These are phyloP conservation scores for Azemiops feae DNA, from an alignment of 2,113 vertebrate species.

Conservation along the genomic window DNA sequence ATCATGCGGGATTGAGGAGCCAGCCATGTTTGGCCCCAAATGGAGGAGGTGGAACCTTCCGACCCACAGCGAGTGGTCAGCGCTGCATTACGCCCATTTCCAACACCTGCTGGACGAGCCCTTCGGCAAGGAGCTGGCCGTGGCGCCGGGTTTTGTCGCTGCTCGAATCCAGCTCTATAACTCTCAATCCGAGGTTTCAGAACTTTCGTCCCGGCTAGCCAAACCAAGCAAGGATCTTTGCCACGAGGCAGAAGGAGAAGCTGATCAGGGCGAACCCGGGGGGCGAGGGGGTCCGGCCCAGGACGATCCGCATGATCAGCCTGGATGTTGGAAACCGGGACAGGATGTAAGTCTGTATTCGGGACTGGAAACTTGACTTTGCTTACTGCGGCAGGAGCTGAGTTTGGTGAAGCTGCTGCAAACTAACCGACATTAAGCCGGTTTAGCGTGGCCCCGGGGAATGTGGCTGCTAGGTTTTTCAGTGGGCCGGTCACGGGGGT, in stretches of 20 bases:
- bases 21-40: neutral
- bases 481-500: neutral
- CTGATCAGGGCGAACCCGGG: fast-evolving
- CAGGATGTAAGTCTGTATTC: neutral
- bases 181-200: neutral
- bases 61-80: neutral
- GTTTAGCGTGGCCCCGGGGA: neutral
- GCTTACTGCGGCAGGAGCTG: neutral
- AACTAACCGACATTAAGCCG: neutral
- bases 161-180: constrained; percentile 44
- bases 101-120: fast-evolving
- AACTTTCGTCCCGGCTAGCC: fast-evolving
- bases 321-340: no score
- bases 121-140: neutral
- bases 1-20: neutral
- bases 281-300: fast-evolving
- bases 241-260: no score
- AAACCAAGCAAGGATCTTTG: fast-evolving
- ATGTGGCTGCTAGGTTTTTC: neutral
- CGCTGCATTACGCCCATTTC: neutral
- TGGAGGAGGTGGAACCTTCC: neutral
- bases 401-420: neutral
- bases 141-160: constrained; percentile 44
- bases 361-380: neutral
- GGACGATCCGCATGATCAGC: fast-evolving